These are phyloP conservation scores for Aix galericulata DNA, from an alignment of 2,113 vertebrate genomes.

Conservation along the genomic window DNA sequence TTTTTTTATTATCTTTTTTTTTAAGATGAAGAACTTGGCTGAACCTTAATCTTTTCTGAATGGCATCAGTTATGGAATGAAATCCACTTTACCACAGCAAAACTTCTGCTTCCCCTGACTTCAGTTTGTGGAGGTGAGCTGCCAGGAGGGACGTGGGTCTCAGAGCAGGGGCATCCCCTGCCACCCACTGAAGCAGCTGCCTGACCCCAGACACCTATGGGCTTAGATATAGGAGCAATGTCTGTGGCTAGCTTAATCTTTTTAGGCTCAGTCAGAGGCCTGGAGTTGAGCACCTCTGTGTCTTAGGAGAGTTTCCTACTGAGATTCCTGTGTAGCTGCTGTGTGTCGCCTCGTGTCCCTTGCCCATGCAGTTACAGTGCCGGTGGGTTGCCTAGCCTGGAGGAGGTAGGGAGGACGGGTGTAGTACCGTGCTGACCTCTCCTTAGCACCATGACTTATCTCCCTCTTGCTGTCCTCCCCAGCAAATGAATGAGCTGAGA, in stretches of 20 bases:
- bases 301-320: not conserved
- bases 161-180: fast-evolving
- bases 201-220: not conserved
- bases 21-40: not conserved
- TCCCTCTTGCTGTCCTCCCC: not conserved
- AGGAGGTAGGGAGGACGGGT: not conserved
- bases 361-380: not conserved
- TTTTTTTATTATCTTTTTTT: not conserved
- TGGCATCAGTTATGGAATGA: not conserved
- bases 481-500: not conserved
- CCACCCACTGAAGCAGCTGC: not conserved
- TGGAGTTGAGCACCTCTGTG: not conserved
- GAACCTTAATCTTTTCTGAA: not conserved
- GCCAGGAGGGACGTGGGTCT: not conserved
- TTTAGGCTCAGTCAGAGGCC: not conserved
- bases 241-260: not conserved
- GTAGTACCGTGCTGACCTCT: not conserved
- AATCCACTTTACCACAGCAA: not conserved
- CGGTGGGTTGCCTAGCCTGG: not conserved
- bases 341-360: fast-evolving
- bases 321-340: not conserved
- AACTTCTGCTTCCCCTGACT: not conserved
- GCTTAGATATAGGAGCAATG: not conserved
- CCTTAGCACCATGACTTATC: not conserved
- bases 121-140: not conserved